These are phyloP conservation scores for Porites evermanni DNA, from an alignment of 92 coral and sea anemone species.

Conservation along the genomic window DNA sequence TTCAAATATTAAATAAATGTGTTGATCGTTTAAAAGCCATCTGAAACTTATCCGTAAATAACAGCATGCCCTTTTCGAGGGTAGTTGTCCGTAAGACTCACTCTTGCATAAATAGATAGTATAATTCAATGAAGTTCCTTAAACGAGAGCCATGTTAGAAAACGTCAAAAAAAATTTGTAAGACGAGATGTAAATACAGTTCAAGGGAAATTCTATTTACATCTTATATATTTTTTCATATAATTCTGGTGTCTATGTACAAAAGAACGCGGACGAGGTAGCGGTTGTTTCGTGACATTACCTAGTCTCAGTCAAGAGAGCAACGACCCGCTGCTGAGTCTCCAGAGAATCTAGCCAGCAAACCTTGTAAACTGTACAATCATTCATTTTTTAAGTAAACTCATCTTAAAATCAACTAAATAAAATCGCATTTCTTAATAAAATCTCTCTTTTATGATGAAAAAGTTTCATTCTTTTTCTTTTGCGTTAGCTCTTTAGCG, in stretches of 20 bases:
- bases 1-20: conserved; percentile 40
- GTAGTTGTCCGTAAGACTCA: conserved; percentile 22
- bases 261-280: conserved; percentile 32
- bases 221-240: conserved; percentile 16
- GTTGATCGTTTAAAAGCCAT: conserved; percentile 38
- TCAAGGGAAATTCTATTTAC: conserved; percentile 42
- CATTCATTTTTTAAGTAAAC: conserved; percentile 48
- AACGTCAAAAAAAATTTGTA: conserved; percentile 8
- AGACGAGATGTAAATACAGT: conserved; percentile 14
- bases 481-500: conserved; percentile 29
- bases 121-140: conserved; percentile 1
- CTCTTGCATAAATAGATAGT: conserved; percentile 42
- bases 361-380: conserved; percentile 27
- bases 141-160: conserved; percentile 9
- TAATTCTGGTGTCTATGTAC: conserved; percentile 44
- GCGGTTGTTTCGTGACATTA: conserved; percentile 62
- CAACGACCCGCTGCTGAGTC: conserved; percentile 35
- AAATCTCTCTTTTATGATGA: conserved; percentile 39
- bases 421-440: conserved; percentile 49
- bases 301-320: conserved; percentile 15
- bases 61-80: conserved; percentile 27
- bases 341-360: conserved; percentile 10
- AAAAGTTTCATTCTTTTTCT: background rate
- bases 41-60: conserved; percentile 48
- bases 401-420: conserved; percentile 40